Conservation (phyloP, 92 coral and sea anemone genomes). For the Isaurus tuberculatus region DNA sequence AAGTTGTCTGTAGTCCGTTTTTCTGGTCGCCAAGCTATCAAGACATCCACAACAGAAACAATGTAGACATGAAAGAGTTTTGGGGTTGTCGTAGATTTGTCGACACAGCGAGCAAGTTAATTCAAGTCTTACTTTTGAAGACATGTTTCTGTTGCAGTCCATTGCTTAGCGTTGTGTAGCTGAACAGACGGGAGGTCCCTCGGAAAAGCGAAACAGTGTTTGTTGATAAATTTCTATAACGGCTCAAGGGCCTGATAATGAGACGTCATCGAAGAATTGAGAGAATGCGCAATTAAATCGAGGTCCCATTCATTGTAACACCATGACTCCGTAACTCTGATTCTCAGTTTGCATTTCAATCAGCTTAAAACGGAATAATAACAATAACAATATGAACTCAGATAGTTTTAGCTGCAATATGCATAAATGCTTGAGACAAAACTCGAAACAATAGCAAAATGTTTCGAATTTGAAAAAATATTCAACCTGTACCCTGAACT, state of each 20-base stretch:
- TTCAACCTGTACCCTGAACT: background rate
- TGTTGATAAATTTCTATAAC: conserved; percentile 40
- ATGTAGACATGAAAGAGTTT: conserved; percentile 37
- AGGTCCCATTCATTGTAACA: conserved; percentile 15
- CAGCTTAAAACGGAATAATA: conserved; percentile 32
- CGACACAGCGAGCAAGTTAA: conserved; percentile 40
- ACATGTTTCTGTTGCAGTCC: conserved; percentile 49
- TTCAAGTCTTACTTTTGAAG: conserved; percentile 11
- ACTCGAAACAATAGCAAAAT: conserved; percentile 21
- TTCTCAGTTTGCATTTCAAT: conserved; percentile 42
- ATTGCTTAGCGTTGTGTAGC: background rate
- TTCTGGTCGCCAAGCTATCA: conserved; percentile 44
- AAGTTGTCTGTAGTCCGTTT: conserved; percentile 51
- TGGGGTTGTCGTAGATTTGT: conserved; percentile 44
- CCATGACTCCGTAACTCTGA: conserved; percentile 21
- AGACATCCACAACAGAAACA: conserved; percentile 48
- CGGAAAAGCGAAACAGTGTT: conserved; percentile 6
- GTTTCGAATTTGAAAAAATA: background rate
- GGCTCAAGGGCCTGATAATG: background rate
- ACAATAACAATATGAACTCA: conserved; percentile 1
- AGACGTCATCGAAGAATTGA: conserved; percentile 21
- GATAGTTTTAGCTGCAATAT: background rate
- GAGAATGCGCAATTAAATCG: conserved; percentile 26
- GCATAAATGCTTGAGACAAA: background rate
- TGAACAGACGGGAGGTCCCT: conserved; percentile 46